These are phyloP conservation scores for Luffia ferchaultella DNA, from an alignment of 2,888 invertebrate genomes.

Conservation along the genomic window DNA sequence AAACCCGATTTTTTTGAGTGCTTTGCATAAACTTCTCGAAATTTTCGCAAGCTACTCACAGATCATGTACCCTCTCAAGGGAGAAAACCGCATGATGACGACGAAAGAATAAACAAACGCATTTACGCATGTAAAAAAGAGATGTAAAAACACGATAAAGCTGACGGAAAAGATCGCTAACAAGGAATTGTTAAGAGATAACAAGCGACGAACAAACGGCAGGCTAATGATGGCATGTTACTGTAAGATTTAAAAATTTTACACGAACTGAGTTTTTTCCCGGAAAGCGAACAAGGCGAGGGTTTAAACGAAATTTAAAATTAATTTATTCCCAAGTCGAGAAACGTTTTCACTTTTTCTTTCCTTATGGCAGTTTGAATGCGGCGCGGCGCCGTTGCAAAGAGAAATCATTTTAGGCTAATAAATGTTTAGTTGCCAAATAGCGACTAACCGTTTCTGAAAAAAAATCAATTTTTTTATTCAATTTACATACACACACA, in stretches of 20 bases:
- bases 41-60: too few relatives aligned
- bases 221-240: background rate
- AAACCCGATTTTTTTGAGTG: too few relatives aligned
- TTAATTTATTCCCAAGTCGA: slow-evolving; percentile 30
- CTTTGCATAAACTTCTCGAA: too few relatives aligned
- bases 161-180: background rate
- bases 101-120: too few relatives aligned
- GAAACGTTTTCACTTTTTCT: slow-evolving; percentile 30
- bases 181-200: background rate
- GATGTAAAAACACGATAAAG: too few relatives aligned
- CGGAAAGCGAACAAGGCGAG: slow-evolving; percentile 10
- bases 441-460: slow-evolving; percentile 20
- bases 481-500: too few relatives aligned
- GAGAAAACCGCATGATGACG: too few relatives aligned
- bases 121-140: too few relatives aligned
- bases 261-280: background rate
- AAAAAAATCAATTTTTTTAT: too few relatives aligned
- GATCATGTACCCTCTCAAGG: too few relatives aligned
- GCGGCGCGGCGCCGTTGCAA: slow-evolving; percentile 24
- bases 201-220: background rate
- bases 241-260: background rate
- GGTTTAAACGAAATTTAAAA: slow-evolving; percentile 25
- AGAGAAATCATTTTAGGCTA: slow-evolving; percentile 20
- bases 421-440: slow-evolving; percentile 23
- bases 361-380: slow-evolving; percentile 19